A percentile compares a stretch with the other conserved stretches of the same genome.
Conservation (phyloP, 2,888 invertebrate species). For the Harmothoe impar region DNA sequence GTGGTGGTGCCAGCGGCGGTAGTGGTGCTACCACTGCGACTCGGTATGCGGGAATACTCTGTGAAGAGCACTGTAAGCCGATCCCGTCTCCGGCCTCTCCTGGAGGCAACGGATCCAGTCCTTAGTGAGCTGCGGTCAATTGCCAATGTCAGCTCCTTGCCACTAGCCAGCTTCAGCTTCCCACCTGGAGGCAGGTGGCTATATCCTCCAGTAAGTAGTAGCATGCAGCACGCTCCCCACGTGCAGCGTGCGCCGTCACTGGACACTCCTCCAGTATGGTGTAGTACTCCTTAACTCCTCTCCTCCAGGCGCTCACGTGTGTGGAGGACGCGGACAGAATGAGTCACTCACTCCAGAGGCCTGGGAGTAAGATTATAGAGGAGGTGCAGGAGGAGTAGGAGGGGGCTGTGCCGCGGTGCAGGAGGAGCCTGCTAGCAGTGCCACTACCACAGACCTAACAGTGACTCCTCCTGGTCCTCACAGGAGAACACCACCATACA, state of each 20-base stretch:
- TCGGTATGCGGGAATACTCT: background rate
- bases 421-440: background rate
- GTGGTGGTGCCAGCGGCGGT: background rate
- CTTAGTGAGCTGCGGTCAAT: background rate
- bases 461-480: slow-evolving; percentile 21
- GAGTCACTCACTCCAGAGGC: background rate
- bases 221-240: no score
- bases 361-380: background rate
- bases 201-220: no score
- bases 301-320: background rate
- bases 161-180: background rate
- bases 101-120: background rate
- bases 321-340: background rate
- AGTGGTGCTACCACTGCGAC: background rate
- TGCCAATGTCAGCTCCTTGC: background rate
- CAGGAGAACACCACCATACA: background rate
- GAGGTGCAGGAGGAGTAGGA: no score
- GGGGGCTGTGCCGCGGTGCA: background rate
- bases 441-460: background rate
- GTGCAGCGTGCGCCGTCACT: no score
- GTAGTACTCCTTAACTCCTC: background rate
- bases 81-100: background rate
- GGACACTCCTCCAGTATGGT: no score
- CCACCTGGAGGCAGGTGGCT: background rate
- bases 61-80: background rate